Conservation (phyloP, 37 sponge, comb jelly and placozoan species). For the Axinella damicornis region DNA sequence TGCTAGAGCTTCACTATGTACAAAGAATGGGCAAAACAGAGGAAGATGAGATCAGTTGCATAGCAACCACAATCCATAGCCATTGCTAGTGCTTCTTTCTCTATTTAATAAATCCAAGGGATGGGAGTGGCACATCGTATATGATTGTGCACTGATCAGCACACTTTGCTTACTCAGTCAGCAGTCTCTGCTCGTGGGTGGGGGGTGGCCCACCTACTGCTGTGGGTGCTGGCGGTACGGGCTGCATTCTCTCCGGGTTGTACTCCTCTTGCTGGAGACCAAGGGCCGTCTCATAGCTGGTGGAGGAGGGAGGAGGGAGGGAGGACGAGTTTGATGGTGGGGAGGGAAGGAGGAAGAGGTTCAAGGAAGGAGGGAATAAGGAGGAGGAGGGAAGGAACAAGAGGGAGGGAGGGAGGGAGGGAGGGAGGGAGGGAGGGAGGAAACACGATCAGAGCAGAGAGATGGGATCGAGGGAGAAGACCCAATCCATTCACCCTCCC, state of each 20-base stretch:
- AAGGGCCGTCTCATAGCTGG: slow-evolving; percentile 39
- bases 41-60: too few species aligned
- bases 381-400: slow-evolving; percentile 3
- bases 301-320: background rate
- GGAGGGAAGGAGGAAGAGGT: background rate
- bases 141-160: too few species aligned
- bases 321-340: background rate
- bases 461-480: too few species aligned
- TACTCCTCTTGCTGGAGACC: slow-evolving; percentile 38
- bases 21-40: background rate
- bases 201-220: too few species aligned
- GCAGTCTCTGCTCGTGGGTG: too few species aligned
- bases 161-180: too few species aligned
- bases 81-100: too few species aligned
- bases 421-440: slow-evolving; percentile 2
- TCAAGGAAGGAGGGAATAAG: background rate
- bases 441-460: background rate
- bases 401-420: slow-evolving; percentile 7
- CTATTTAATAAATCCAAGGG: too few species aligned
- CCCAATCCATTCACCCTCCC: too few species aligned
- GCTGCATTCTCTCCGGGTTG: background rate
- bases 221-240: background rate
- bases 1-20: slow-evolving; percentile 14
- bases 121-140: too few species aligned
- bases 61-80: too few species aligned